phyloP scores from a whole-genome alignment of 2,888 invertebrate species.

The Atethmia centrago region DNA sequence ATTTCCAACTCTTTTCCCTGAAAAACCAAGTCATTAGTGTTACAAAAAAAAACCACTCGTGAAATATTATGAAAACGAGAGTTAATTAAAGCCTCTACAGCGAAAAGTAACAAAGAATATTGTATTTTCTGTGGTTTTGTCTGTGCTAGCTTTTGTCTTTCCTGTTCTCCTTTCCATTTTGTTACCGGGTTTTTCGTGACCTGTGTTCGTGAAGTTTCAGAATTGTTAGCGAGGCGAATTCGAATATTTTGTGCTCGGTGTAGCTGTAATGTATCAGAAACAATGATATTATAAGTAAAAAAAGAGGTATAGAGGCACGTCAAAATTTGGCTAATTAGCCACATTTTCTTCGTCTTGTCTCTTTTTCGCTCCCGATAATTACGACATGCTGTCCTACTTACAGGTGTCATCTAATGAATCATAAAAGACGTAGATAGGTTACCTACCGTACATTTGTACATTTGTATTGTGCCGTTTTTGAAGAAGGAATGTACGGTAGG shows the following conservation, averaged over 20 bases:
- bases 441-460: too few relatives aligned
- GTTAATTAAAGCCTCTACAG: slow-evolving; percentile 41
- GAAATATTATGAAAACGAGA: slow-evolving; percentile 16
- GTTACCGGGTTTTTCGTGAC: neutral
- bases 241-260: neutral
- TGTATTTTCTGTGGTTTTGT: slow-evolving; percentile 18
- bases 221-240: neutral
- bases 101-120: slow-evolving; percentile 5
- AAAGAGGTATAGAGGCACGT: too few relatives aligned
- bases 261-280: neutral
- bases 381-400: too few relatives aligned
- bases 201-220: slow-evolving; percentile 18
- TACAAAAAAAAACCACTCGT: slow-evolving; percentile 24
- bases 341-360: too few relatives aligned
- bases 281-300: too few relatives aligned
- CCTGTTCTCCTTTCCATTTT: neutral
- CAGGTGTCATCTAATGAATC: too few relatives aligned
- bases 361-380: too few relatives aligned
- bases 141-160: slow-evolving; percentile 8
- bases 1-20: neutral
- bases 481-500: too few relatives aligned
- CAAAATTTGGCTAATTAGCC: too few relatives aligned
- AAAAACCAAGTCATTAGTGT: slow-evolving; percentile 10
- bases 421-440: too few relatives aligned
- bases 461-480: too few relatives aligned